Evolutionary conservation across 2,113 vertebrate genomes (phyloP), one percentile per base, ranked within the genome.

Genomic region (Thymallus thymallus): DNA sequence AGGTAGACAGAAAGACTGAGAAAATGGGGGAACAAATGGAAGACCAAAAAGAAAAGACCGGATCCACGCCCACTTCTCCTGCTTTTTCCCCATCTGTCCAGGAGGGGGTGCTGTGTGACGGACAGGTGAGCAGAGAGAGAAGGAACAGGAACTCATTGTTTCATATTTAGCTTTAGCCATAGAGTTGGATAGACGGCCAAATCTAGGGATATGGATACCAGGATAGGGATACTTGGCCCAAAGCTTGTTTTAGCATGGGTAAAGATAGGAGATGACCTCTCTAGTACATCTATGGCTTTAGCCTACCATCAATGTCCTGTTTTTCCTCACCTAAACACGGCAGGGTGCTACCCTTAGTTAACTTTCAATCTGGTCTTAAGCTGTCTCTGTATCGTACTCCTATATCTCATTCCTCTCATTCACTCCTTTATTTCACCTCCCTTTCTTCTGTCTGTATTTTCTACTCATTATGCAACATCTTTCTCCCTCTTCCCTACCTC

Each of bases 1-100:
- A 91, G 5, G 69, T 20, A 63, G 87, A 88, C 64, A 88, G 71
- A 23, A 86, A 80, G 4, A 60, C 55, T 0, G 84, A 74, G 46
- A 84, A 63, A 69, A 82, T 24, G 82, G 76, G 3, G 30, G 82
- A 77, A 20, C 24, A 20, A n/a, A 29, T 20, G 56, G 91, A 91
- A 55, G 92, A 91, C 85, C 95, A 51, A 51, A 51, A 51, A 4
- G 48, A 51, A 16, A 51, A 90, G 88, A 94, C 94, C 77, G 84
- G 90, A 10, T 58, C 85, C 14, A 85, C 70, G 0, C 30, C 75
- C 18, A 84, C 76, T 61, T 87, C 87, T 1, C 81, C 88, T 81
- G 87, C 85, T 46, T 51, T 87, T 66, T 74, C 87, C 68, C 83
- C 88, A n/a, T 85, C 81, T 65, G 73, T 81, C 78, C 87, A 86